Conservation (phyloP, 92 coral and sea anemone species). For the Plumapathes pennacea region DNA sequence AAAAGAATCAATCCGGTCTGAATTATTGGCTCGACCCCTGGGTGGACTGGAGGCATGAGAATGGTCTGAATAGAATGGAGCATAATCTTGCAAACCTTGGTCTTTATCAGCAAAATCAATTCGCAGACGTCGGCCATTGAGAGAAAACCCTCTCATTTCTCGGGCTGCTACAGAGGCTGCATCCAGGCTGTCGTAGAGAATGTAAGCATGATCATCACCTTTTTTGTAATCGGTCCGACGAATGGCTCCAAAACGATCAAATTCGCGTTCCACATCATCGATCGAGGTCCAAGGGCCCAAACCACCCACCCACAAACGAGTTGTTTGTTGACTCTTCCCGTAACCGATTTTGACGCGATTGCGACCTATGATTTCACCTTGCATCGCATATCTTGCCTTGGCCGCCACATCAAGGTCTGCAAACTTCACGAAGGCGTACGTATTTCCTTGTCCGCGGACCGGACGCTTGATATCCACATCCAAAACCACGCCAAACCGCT, state of each 20-base stretch:
- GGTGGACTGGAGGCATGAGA: slow-evolving; percentile 74
- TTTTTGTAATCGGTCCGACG: slow-evolving; percentile 94
- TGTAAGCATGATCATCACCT: slow-evolving; percentile 98
- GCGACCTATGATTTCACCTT: slow-evolving; percentile 89
- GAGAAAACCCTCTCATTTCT: slow-evolving; percentile 98
- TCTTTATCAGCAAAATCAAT: slow-evolving; percentile 99
- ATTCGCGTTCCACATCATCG: slow-evolving; percentile 93
- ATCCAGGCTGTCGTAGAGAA: slow-evolving; percentile 97
- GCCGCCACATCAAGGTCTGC: slow-evolving; percentile 99
- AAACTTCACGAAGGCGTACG: slow-evolving; percentile 99
- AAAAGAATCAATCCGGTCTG: slow-evolving; percentile 58
- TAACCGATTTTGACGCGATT: slow-evolving; percentile 98
- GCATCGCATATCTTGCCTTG: slow-evolving; percentile 91
- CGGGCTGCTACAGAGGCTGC: slow-evolving; percentile 99
- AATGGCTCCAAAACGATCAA: slow-evolving; percentile 99
- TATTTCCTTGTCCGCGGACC: slow-evolving; percentile 98
- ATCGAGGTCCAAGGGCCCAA: slow-evolving; percentile 97
- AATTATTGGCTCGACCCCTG: slow-evolving; percentile 65
- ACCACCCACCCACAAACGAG: slow-evolving; percentile 99
- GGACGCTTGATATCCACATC: slow-evolving; percentile 99
- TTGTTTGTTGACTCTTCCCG: slow-evolving; percentile 99
- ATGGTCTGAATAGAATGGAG: slow-evolving; percentile 48
- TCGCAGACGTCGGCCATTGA: slow-evolving; percentile 88
- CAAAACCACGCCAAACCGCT: slow-evolving; percentile 93
- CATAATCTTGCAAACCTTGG: slow-evolving; percentile 92